phyloP scores from a whole-genome alignment of 2,113 vertebrate genomes.

The Edolisoma coerulescens region DNA sequence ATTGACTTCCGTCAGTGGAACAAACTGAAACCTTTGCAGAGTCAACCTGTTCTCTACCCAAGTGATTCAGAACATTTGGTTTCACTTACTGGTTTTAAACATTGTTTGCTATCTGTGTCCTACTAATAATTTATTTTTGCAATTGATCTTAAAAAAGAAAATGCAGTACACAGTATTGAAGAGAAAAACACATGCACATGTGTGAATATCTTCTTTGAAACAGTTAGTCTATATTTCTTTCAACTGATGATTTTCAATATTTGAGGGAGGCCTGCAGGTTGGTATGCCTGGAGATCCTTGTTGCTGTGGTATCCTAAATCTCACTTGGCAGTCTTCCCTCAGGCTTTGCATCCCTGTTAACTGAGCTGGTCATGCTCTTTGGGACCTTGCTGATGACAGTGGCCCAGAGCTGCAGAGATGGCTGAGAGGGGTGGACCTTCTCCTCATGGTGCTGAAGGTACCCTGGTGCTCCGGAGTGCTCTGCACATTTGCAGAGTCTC shows the following conservation, averaged over 20 bases:
- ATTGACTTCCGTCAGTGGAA: not conserved
- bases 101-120: not conserved
- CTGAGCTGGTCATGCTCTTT: not conserved
- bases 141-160: not conserved
- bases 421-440: not conserved
- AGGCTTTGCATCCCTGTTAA: not conserved
- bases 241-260: not conserved
- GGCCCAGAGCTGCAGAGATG: not conserved
- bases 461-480: rapidly evolving
- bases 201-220: not conserved
- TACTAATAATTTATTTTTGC: not conserved
- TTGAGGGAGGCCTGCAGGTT: not conserved
- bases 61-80: not conserved
- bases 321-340: not conserved
- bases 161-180: not conserved
- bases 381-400: rapidly evolving
- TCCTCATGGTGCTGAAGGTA: not conserved
- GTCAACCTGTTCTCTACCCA: not conserved
- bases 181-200: not conserved
- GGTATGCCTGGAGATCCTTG: not conserved
- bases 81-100: not conserved
- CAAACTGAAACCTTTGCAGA: not conserved
- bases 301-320: not conserved
- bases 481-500: not conserved
- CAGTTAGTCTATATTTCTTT: not conserved